Conservation (phyloP, 2,888 invertebrate genomes). For the Limnephilus auricula region DNA sequence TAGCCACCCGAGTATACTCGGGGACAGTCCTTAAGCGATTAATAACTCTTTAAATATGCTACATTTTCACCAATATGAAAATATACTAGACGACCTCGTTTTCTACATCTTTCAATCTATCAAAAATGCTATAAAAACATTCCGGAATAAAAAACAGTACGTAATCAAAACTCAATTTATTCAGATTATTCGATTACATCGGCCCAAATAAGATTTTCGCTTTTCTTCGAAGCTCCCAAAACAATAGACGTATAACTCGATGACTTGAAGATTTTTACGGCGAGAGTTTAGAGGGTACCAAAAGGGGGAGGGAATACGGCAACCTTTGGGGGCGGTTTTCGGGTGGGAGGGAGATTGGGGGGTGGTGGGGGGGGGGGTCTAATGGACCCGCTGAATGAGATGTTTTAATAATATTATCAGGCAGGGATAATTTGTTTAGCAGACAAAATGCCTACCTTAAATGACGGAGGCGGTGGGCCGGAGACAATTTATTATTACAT, state of each 20-base stretch:
- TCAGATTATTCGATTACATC: neutral
- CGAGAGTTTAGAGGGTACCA: neutral
- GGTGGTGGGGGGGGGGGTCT: neutral
- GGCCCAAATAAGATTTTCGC: neutral
- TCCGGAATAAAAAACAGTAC: neutral
- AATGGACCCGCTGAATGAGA: constrained; percentile 2
- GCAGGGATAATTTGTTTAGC: neutral
- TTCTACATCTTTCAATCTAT: neutral
- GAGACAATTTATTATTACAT: neutral
- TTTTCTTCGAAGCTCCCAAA: neutral
- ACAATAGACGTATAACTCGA: neutral
- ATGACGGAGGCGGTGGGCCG: neutral
- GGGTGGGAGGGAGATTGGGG: too few species aligned
- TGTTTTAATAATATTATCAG: constrained; percentile 2
- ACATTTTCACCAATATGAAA: too few species aligned
- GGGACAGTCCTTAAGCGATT: too few species aligned
- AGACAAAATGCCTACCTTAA: constrained; percentile 2
- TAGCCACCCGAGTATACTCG: too few species aligned
- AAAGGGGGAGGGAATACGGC: neutral
- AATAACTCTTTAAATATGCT: too few species aligned
- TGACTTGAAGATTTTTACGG: neutral
- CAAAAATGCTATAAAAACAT: neutral
- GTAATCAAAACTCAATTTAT: neutral
- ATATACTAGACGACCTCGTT: too few species aligned
- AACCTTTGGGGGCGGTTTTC: neutral